Percentiles rank a stretch among this genome's conserved stretches.
These are phyloP conservation scores for Conchocele bisecta DNA, from an alignment of 2,888 invertebrate species.

Conservation along the genomic window DNA sequence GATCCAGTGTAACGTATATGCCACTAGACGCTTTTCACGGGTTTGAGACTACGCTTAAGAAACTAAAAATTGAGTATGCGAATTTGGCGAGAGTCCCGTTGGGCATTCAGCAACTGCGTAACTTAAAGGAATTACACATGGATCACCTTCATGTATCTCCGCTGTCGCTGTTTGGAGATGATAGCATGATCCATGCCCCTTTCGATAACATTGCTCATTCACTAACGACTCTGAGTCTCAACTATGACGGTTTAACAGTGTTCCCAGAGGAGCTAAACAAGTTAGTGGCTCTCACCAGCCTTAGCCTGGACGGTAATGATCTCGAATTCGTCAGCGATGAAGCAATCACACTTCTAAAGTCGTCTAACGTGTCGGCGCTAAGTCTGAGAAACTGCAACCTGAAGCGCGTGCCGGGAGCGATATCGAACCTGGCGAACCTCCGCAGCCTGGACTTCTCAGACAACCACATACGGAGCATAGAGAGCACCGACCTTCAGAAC, in stretches of 20 bases:
- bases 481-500: conserved; percentile 57
- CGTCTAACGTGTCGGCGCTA: conserved; percentile 49
- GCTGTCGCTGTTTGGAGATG: conserved; percentile 42
- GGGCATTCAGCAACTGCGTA: conserved; percentile 34
- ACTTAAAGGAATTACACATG: conserved; percentile 53
- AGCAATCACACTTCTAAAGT: conserved; percentile 50
- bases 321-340: conserved; percentile 64
- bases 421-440: conserved; percentile 50
- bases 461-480: conserved; percentile 61
- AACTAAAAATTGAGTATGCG: conserved; percentile 58
- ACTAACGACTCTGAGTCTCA: conserved; percentile 52
- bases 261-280: conserved; percentile 57
- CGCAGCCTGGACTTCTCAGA: conserved; percentile 51
- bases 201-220: conserved; percentile 42
- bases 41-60: conserved; percentile 51
- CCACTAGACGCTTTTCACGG: conserved; percentile 55
- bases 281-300: conserved; percentile 33
- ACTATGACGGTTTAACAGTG: conserved; percentile 56
- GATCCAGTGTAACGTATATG: conserved; percentile 36
- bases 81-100: conserved; percentile 50
- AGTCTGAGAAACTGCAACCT: conserved; percentile 59
- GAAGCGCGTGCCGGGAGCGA: conserved; percentile 61
- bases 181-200: conserved; percentile 50
- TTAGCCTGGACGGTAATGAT: conserved; percentile 57
- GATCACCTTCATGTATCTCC: conserved; percentile 42